Conservation (phyloP, 1,140 invertebrate species). For the Trichomalopsis sarcophagae region DNA sequence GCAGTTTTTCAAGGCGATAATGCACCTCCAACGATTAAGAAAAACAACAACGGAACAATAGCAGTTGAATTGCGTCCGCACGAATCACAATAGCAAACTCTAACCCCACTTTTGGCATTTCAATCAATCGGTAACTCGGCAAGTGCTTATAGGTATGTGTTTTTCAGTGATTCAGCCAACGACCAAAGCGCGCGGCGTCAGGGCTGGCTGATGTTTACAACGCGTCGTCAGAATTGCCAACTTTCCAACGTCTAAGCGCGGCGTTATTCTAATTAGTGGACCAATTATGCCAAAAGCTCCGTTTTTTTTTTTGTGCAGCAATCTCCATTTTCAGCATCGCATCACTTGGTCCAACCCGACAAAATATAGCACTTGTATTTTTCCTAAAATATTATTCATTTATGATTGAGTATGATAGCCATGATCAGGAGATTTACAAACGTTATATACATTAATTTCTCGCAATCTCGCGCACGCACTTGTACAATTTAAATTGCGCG, state of each 20-base stretch:
- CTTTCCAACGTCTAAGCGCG: not conserved
- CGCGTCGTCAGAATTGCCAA: not conserved
- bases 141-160: too few species aligned
- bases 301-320: too few species aligned
- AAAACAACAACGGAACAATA: not conserved
- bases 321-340: too few species aligned
- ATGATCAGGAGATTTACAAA: too few species aligned
- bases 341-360: too few species aligned
- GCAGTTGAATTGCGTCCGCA: not conserved
- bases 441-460: too few species aligned
- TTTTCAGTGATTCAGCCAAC: not conserved
- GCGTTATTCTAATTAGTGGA: too few species aligned
- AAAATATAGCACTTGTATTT: too few species aligned
- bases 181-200: not conserved
- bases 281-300: too few species aligned
- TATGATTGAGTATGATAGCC: too few species aligned
- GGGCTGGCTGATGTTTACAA: not conserved
- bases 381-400: too few species aligned
- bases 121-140: not conserved
- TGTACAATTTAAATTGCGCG: not conserved
- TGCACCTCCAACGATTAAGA: not conserved
- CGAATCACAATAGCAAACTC: slow-evolving; percentile 25
- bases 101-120: slow-evolving; percentile 45
- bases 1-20: not conserved
- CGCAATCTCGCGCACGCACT: not conserved